Conservation (phyloP, 2,797 vertebrate species). For the Hafferia zeledoni region DNA sequence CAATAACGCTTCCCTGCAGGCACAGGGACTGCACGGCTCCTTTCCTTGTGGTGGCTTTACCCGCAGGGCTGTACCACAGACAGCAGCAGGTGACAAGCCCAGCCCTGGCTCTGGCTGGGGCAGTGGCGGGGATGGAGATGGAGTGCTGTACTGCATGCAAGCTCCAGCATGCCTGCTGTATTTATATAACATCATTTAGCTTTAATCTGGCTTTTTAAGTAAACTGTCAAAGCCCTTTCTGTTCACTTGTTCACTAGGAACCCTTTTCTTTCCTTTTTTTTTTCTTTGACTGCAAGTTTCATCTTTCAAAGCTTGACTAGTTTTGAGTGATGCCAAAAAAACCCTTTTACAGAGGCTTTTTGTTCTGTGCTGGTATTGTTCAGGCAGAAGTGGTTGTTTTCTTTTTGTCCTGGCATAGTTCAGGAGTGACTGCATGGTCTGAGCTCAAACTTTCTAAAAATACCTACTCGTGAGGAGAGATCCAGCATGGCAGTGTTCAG, state of each 20-base stretch:
- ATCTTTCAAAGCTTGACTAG: not conserved
- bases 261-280: not conserved
- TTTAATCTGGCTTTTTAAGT: slow-evolving; percentile 54
- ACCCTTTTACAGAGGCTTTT: slow-evolving; percentile 13
- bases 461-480: not conserved
- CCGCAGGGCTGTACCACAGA: fast-evolving
- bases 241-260: slow-evolving; percentile 11
- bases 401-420: slow-evolving; percentile 24
- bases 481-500: not conserved
- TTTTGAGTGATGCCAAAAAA: slow-evolving; percentile 24
- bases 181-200: slow-evolving; percentile 4
- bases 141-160: not conserved
- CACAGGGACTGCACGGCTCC: fast-evolving
- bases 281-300: not conserved
- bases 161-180: not conserved
- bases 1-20: fast-evolving
- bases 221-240: slow-evolving; percentile 42
- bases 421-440: slow-evolving; percentile 55
- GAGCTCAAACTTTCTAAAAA: slow-evolving; percentile 52
- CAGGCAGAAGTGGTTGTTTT: slow-evolving; percentile 48
- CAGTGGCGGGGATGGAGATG: not conserved
- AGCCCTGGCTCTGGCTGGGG: not conserved
- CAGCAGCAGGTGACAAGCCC: not conserved
- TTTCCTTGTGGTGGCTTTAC: not conserved
- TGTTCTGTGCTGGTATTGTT: slow-evolving; percentile 39